Evolutionary conservation across 2,888 invertebrate genomes (phyloP).

Genomic region (Siphlonurus alternatus): DNA sequence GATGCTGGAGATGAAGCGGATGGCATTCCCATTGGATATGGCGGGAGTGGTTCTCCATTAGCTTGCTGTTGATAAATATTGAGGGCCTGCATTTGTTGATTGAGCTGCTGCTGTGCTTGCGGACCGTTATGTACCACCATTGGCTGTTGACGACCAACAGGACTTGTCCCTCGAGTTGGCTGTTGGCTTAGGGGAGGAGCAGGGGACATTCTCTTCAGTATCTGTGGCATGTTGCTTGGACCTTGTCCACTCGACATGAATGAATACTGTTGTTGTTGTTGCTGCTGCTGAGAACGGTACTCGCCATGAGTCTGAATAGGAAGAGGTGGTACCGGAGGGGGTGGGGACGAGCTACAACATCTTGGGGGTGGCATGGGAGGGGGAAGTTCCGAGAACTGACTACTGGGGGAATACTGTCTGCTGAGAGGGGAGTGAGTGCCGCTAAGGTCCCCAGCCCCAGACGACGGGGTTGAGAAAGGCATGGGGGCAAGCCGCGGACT

Average conservation of each 20-base stretch:
- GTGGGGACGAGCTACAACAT: slow-evolving; percentile 21
- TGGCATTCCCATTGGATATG: slow-evolving; percentile 37
- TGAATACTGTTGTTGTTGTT: slow-evolving; percentile 37
- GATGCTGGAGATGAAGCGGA: slow-evolving; percentile 38
- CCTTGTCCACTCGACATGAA: slow-evolving; percentile 28
- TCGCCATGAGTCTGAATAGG: slow-evolving; percentile 56
- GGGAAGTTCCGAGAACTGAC: slow-evolving; percentile 15
- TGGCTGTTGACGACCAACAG: slow-evolving; percentile 50
- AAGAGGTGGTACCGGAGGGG: slow-evolving; percentile 38
- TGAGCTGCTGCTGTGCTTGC: slow-evolving; percentile 60
- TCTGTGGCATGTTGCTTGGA: slow-evolving; percentile 47
- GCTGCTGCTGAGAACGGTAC: slow-evolving; percentile 31
- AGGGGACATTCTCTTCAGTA: slow-evolving; percentile 61
- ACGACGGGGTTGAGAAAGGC: slow-evolving; percentile 5
- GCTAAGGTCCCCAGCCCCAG: slow-evolving; percentile 24
- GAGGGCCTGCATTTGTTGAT: slow-evolving; percentile 77
- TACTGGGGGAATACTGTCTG: slow-evolving; percentile 54
- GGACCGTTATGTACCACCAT: slow-evolving; percentile 36
- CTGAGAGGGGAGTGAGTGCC: slow-evolving; percentile 42
- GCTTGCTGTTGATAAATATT: slow-evolving; percentile 46
- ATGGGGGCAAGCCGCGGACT: slow-evolving; percentile 50
- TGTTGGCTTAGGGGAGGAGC: slow-evolving; percentile 41
- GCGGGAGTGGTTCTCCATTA: slow-evolving; percentile 48
- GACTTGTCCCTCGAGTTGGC: slow-evolving; percentile 46
- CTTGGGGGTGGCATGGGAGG: slow-evolving; percentile 10